A percentile compares a stretch with the other conserved stretches of the same genome.
These are phyloP conservation scores for Drosophila seguyi DNA, from an alignment of 1,140 invertebrate genomes.

Conservation along the genomic window DNA sequence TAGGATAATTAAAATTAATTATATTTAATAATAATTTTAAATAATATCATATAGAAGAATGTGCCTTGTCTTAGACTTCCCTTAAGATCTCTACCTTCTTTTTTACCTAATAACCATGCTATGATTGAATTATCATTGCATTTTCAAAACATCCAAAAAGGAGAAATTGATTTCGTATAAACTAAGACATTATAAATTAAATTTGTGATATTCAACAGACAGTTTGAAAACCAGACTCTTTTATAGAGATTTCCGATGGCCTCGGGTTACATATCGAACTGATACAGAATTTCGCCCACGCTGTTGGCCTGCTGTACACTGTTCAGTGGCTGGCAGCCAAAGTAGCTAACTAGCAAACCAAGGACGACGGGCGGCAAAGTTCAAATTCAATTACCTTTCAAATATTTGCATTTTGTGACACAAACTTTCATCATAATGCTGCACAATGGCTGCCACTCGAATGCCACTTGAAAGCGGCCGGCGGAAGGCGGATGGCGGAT, in stretches of 20 bases:
- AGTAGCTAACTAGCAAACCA: conserved; percentile 42
- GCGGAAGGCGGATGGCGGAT: conserved; percentile 15
- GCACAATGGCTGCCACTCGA: conserved; percentile 82
- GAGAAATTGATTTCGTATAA: too few species aligned
- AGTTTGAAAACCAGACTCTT: neutral
- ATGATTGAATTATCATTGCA: too few species aligned
- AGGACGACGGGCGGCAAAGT: conserved; percentile 70
- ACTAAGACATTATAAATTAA: too few species aligned
- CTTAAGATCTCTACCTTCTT: neutral
- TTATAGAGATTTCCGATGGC: neutral
- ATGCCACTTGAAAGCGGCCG: conserved; percentile 75
- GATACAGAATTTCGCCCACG: neutral
- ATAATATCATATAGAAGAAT: too few species aligned
- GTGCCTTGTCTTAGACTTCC: neutral
- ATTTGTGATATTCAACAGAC: too few species aligned
- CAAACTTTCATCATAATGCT: conserved; percentile 83
- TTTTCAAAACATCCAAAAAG: too few species aligned
- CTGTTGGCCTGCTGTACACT: conserved; percentile 1
- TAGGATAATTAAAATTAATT: too few species aligned
- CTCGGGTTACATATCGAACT: neutral
- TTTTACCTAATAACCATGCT: neutral
- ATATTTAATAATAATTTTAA: neutral
- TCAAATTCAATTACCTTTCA: conserved; percentile 84
- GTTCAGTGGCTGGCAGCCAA: conserved; percentile 23
- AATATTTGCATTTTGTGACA: conserved; percentile 84